These are phyloP conservation scores for Falco rusticolus DNA, from an alignment of 2,797 vertebrate genomes.

Conservation along the genomic window DNA sequence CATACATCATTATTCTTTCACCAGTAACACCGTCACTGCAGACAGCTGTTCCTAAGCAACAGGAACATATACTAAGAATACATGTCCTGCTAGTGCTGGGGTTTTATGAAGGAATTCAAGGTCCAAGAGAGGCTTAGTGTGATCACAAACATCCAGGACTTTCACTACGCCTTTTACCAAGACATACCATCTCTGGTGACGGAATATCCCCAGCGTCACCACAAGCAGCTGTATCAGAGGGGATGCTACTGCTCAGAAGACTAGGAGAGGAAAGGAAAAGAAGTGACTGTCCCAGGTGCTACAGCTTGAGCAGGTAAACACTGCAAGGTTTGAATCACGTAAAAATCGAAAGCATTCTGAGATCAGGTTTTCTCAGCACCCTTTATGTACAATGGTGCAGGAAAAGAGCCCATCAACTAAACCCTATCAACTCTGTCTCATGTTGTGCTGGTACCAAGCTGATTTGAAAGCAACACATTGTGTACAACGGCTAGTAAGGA, in stretches of 20 bases:
- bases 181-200: neutral
- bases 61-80: neutral
- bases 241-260: neutral
- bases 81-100: neutral
- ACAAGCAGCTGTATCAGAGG: neutral
- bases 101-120: constrained; percentile 11
- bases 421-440: neutral
- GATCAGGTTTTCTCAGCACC: neutral
- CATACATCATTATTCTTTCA: neutral
- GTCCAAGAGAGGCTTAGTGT: neutral
- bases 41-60: constrained; percentile 57
- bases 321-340: neutral
- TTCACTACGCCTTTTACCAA: neutral
- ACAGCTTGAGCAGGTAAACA: neutral
- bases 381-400: neutral
- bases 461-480: neutral
- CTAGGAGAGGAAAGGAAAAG: neutral
- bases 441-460: neutral
- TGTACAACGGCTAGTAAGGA: neutral
- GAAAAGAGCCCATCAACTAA: neutral
- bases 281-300: neutral
- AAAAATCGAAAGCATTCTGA: neutral
- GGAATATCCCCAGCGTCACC: neutral
- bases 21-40: neutral
- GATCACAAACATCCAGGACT: neutral